Conservation (phyloP, 2,113 vertebrate genomes). For the Okapia johnstoni region DNA sequence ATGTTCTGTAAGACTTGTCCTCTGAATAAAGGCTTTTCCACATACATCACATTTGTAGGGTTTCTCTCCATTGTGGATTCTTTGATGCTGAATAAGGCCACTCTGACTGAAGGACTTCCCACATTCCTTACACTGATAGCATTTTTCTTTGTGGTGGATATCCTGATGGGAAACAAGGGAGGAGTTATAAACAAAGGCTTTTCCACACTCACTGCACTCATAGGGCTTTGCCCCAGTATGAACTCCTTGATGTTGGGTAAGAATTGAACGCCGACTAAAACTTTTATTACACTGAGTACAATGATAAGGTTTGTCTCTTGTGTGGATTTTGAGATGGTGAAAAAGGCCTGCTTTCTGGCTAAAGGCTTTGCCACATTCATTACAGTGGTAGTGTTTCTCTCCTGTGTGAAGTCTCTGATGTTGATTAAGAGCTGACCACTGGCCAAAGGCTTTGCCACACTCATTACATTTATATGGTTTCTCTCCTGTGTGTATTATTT, state of each 20-base stretch:
- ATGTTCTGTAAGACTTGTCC: slow-evolving; percentile 1
- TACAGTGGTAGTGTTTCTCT: slow-evolving; percentile 82
- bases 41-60: slow-evolving; percentile 7
- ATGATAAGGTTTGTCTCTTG: slow-evolving; percentile 60
- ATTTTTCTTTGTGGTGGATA: slow-evolving; percentile 59
- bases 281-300: slow-evolving; percentile 68
- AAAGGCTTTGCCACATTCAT: slow-evolving; percentile 61
- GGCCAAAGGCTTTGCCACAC: slow-evolving; percentile 67
- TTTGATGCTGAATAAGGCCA: slow-evolving; percentile 18
- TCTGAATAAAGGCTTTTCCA: slow-evolving; percentile 38
- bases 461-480: slow-evolving; percentile 63
- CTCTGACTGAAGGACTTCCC: slow-evolving; percentile 37
- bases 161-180: slow-evolving; percentile 60
- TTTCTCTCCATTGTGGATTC: neutral
- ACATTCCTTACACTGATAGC: slow-evolving; percentile 23
- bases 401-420: slow-evolving; percentile 82
- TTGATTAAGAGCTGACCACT: slow-evolving; percentile 63
- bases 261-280: slow-evolving; percentile 60
- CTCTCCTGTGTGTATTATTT: slow-evolving; percentile 68
- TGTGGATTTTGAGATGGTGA: slow-evolving; percentile 52
- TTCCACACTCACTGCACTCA: slow-evolving; percentile 64
- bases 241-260: slow-evolving; percentile 59
- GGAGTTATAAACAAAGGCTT: slow-evolving; percentile 66
- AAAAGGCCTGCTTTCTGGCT: slow-evolving; percentile 57
- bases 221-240: slow-evolving; percentile 69